Percentiles rank a stretch among this genome's conserved stretches.
Conservation (phyloP, 1,140 invertebrate species). For the Pseudomyrmex dendroicus region DNA sequence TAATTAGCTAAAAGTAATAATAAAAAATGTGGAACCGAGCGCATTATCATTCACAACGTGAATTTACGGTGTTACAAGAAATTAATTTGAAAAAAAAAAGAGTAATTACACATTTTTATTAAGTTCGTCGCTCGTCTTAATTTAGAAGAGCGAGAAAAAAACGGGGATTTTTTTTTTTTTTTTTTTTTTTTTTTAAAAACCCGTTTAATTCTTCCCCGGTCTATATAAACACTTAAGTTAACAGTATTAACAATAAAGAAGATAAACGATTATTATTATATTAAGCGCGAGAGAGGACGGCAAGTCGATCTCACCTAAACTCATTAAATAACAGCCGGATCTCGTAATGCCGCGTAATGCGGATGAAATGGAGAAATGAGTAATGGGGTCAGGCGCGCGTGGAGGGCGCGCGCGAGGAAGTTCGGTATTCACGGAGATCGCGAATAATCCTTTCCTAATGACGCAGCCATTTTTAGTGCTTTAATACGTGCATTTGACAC, state of each 20-base stretch:
- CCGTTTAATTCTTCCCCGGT: neutral
- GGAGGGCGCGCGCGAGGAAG: conserved; percentile 32
- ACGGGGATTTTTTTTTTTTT: too few relatives aligned
- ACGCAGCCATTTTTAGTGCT: conserved; percentile 72
- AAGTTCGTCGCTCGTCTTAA: neutral
- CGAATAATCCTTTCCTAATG: conserved; percentile 76
- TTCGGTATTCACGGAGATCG: conserved; percentile 64
- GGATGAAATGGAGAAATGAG: conserved; percentile 70
- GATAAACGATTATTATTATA: neutral
- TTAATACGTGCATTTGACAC: conserved; percentile 70
- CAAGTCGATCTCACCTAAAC: conserved; percentile 52
- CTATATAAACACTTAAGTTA: neutral
- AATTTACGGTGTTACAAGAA: conserved; percentile 2
- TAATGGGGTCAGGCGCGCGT: conserved; percentile 69
- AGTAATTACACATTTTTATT: neutral
- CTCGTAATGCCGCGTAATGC: conserved; percentile 66
- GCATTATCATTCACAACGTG: too few relatives aligned
- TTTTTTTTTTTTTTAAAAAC: too few relatives aligned
- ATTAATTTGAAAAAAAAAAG: neutral
- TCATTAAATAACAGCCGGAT: conserved; percentile 73
- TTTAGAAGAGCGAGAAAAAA: too few relatives aligned
- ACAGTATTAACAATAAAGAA: conserved; percentile 42
- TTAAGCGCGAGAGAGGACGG: too few relatives aligned
- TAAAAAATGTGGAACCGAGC: neutral
- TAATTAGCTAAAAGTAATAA: conserved; percentile 14